Conservation (phyloP, 2,113 vertebrate species). For the Salvelinus fontinalis region DNA sequence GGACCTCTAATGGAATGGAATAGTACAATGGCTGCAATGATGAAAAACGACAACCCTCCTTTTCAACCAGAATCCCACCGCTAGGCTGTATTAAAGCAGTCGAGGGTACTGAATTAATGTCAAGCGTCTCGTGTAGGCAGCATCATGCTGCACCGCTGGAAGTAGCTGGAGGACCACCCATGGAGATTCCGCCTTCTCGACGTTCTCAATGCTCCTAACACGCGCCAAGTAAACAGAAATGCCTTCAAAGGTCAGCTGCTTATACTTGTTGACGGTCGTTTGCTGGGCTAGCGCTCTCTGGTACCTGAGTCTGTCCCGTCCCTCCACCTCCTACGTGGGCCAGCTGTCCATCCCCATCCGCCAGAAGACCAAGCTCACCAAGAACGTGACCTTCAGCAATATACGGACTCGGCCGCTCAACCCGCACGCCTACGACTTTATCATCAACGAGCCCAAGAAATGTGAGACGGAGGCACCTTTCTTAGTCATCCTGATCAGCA, state of each 20-base stretch:
- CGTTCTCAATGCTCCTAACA: constrained; percentile 42
- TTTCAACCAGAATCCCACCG: constrained; percentile 20
- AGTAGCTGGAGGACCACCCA: constrained; percentile 46
- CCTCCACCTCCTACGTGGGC: constrained; percentile 86
- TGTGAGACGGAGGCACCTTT: constrained; percentile 87
- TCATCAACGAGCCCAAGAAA: constrained; percentile 93
- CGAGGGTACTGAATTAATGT: constrained; percentile 46
- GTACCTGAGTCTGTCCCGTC: constrained; percentile 93
- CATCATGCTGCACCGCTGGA: constrained; percentile 76
- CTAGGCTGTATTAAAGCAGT: neutral
- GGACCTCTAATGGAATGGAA: constrained; percentile 39
- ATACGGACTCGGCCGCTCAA: constrained; percentile 95
- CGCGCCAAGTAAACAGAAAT: constrained; percentile 77
- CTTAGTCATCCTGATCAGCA: constrained; percentile 96
- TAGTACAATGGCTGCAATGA: constrained; percentile 25
- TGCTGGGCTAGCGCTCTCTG: constrained; percentile 98
- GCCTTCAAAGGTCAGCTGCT: constrained; percentile 96
- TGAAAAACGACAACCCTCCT: constrained; percentile 16
- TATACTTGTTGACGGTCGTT: constrained; percentile 94
- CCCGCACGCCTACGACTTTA: constrained; percentile 91
- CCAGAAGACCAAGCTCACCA: constrained; percentile 70
- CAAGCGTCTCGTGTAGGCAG: constrained; percentile 60
- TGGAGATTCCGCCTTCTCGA: constrained; percentile 54
- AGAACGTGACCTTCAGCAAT: constrained; percentile 88
- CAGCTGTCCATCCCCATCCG: constrained; percentile 80